A percentile compares a stretch with the other conserved stretches of the same genome.
phyloP scores from a whole-genome alignment of 2,888 invertebrate species.

The Sinotaia quadrata region DNA sequence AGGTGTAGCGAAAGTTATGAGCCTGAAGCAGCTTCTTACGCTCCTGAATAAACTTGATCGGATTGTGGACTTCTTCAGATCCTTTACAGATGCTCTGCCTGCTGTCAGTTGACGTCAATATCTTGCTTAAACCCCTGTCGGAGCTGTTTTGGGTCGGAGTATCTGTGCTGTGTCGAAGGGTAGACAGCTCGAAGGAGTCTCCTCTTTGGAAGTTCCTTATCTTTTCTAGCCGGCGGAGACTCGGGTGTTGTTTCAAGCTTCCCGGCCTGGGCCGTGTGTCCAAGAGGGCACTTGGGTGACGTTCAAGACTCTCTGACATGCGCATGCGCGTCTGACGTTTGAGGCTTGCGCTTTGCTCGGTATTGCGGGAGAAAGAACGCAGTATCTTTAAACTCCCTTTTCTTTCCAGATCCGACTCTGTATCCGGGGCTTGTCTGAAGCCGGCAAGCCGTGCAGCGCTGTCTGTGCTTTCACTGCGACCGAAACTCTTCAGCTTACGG shows the following conservation, averaged over 20 bases:
- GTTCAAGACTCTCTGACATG: background rate
- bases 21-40: constrained; percentile 23
- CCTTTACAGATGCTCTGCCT: constrained; percentile 20
- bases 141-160: background rate
- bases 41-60: constrained; percentile 17
- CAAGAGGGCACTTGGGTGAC: constrained; percentile 26
- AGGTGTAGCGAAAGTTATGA: constrained; percentile 18
- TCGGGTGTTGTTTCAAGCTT: constrained; percentile 8
- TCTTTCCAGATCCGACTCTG: background rate
- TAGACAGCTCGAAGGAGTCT: background rate
- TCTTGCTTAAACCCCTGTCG: background rate
- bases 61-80: constrained; percentile 14
- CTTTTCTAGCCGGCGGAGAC: background rate
- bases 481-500: constrained; percentile 6
- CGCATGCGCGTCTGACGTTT: background rate
- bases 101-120: background rate
- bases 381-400: constrained; percentile 2
- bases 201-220: background rate
- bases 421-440: background rate
- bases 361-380: background rate
- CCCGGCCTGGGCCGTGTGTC: constrained; percentile 17
- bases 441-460: constrained; percentile 8
- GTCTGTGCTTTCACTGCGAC: constrained; percentile 5
- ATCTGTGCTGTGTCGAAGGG: background rate
- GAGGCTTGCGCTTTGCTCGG: background rate